Base-by-base conservation (phyloP, 2,888 invertebrate species). In the Zootermopsis nevadensis region DNA sequence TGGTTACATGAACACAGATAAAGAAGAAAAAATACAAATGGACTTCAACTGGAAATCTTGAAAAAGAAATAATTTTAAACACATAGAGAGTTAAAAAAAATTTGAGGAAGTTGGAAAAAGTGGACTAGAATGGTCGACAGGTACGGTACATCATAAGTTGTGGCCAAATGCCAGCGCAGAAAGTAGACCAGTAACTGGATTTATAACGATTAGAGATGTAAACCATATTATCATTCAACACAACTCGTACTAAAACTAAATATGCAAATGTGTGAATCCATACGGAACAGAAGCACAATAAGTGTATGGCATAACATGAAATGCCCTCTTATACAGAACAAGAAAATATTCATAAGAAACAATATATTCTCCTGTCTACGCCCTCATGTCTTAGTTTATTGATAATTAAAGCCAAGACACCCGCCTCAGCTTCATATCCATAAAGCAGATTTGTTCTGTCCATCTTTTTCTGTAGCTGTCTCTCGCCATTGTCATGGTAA, bases 401-500 rank as follows among this genome's bases (percentile, higher is more conserved):
- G 79, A 35, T 79, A 79, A 79, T 79, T 79, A 79, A 79, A 79
- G 66, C 60, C 79, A 66, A 79, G 79, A 33, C 79, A 66, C n/a
- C 35, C 66, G 79, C 79, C 79, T 79, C 79, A 27, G 8, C 42
- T 76, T 76, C n/a, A 27, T 76, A 35, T 76, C 42, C 77, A 77
- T 55, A 77, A 33, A 77, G 77, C 48, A 77, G 77, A 79, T 79
- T 66, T 79, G 79, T 79, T 42, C 22, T 74, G 42, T 42, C 74
- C 74, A 38, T 74, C 60, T 79, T 19, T 77, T n/a, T n/a, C n/a
- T n/a, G n/a, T n/a, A n/a, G n/a, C 33, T 77, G 12, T 77, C 55
- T 77, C 55, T 77, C 24, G 35, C 33, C 74, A 82, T 82, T 84
- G 82, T 84, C 82, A 80, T 80, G 77, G 82, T 82, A 82, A 84